Evolutionary conservation across 2,113 vertebrate species (phyloP), one percentile per base, ranked within the genome.

Genomic region (Gallinago undulata): DNA sequence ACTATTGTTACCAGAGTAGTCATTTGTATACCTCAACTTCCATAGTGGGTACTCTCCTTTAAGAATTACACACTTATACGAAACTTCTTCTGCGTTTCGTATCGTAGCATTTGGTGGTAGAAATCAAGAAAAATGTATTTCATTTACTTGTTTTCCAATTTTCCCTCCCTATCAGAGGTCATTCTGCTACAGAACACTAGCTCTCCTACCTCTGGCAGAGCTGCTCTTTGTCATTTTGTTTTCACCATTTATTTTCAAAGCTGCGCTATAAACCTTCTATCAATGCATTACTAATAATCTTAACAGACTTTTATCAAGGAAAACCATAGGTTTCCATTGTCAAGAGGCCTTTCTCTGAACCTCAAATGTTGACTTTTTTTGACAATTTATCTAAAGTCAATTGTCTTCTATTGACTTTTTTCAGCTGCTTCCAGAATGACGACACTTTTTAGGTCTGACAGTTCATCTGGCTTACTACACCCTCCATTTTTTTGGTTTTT

Each of bases 321-420:
- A 96, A 94, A 88, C 23, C 31, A 68, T 47, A 43, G 24, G 51
- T 88, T 90, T 80, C 72, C 37, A 69, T 47, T 94, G 78, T 76
- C 90, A 81, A 50, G 78, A 83, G 64, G 51, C 74, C 70, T 95
- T 89, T 94, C 81, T 67, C 77, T 93, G 70, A 95, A 77, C 53
- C 48, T 86, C 76, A 75, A 88, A 39, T 47, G n/a, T 69, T 93
- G 80, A 95, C 76, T 39, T 63, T 89, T 91, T 96, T 93, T 90
- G 93, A 92, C 90, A 91, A 96, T 97, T 94, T 96, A 89, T 93
- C 93, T 97, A 45, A 96, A 96, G 78, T 93, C 95, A 96, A 87
- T 94, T 95, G 82, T 94, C 96, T 97, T 89, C 89, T 97, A 87
- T 94, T 94, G 95, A 94, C 92, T 96, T 96, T 96, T 90, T 89